These are phyloP conservation scores for Pangasius mekongensis DNA, from an alignment of 2,797 vertebrate genomes.

Conservation along the genomic window DNA sequence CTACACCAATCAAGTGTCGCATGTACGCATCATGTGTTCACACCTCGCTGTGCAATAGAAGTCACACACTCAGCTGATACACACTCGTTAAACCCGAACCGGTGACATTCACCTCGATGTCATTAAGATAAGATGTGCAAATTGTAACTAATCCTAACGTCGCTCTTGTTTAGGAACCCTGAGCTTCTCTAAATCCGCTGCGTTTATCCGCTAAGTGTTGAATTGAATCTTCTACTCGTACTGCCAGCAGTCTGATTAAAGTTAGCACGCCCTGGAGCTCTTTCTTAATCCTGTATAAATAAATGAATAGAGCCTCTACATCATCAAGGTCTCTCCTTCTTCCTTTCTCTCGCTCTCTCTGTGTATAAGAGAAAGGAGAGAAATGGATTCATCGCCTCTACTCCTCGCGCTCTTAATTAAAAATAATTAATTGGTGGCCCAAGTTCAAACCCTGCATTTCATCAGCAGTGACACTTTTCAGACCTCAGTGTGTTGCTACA, in stretches of 20 bases:
- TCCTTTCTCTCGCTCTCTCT: slow-evolving; percentile 25
- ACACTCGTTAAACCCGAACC: not conserved
- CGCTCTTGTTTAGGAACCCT: not conserved
- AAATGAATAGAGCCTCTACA: slow-evolving; percentile 32
- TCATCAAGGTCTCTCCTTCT: slow-evolving; percentile 19
- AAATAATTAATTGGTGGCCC: slow-evolving; percentile 64
- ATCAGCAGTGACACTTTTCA: slow-evolving; percentile 55
- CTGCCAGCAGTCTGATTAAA: slow-evolving; percentile 58
- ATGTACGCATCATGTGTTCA: not conserved
- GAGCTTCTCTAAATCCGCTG: slow-evolving; percentile 8
- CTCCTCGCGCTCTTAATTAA: slow-evolving; percentile 69
- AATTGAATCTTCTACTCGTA: slow-evolving; percentile 5
- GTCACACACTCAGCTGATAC: not conserved
- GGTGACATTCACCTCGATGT: not conserved
- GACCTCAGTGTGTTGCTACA: slow-evolving; percentile 47
- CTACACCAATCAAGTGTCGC: not conserved
- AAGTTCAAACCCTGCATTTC: slow-evolving; percentile 59
- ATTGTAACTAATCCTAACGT: slow-evolving; percentile 32
- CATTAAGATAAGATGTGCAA: slow-evolving; percentile 30
- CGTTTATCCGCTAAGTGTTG: slow-evolving; percentile 21
- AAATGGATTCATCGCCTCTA: slow-evolving; percentile 58
- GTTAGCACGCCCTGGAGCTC: slow-evolving; percentile 45
- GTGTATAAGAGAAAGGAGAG: slow-evolving; percentile 47
- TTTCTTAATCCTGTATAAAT: slow-evolving; percentile 46
- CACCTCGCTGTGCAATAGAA: not conserved